Evolutionary conservation across 92 coral and sea anemone genomes (phyloP).

Genomic region (Phenganax stokvisi): DNA sequence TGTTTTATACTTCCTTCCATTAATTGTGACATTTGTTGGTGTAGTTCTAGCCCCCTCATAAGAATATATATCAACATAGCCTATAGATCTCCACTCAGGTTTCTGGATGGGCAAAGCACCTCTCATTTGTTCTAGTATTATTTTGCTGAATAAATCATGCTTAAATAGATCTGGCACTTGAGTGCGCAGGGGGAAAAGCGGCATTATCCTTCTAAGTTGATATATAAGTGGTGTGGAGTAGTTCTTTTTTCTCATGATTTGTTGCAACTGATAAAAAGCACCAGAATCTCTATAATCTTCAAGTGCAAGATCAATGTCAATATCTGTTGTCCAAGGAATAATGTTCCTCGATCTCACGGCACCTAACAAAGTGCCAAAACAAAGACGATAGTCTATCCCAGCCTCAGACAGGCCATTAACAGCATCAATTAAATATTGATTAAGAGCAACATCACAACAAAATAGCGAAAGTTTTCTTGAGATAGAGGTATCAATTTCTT

Average conservation of each 20-base stretch:
- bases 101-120: constrained; percentile 10
- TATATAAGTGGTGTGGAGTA: constrained; percentile 37
- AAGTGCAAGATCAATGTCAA: constrained; percentile 21
- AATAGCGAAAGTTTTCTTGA: constrained; percentile 7
- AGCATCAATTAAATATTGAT: constrained; percentile 27
- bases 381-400: constrained; percentile 28
- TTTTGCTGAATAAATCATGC: constrained; percentile 12
- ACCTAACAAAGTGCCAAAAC: constrained; percentile 34
- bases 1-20: constrained; percentile 32
- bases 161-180: not conserved
- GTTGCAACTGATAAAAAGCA: constrained; percentile 3
- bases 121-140: constrained; percentile 21
- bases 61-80: constrained; percentile 43
- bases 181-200: constrained; percentile 25
- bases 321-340: constrained; percentile 44
- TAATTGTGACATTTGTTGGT: constrained; percentile 14
- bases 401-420: constrained; percentile 8
- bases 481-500: constrained; percentile 18
- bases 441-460: constrained; percentile 32
- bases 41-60: not conserved
- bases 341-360: constrained; percentile 34
- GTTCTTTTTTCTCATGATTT: constrained; percentile 13
- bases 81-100: constrained; percentile 39
- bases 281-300: constrained; percentile 10
- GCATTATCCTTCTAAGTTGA: constrained; percentile 32